Percentiles rank a stretch among this genome's conserved stretches.
phyloP scores from a whole-genome alignment of 2,888 invertebrate species.

The Chloroclysta siterata region DNA sequence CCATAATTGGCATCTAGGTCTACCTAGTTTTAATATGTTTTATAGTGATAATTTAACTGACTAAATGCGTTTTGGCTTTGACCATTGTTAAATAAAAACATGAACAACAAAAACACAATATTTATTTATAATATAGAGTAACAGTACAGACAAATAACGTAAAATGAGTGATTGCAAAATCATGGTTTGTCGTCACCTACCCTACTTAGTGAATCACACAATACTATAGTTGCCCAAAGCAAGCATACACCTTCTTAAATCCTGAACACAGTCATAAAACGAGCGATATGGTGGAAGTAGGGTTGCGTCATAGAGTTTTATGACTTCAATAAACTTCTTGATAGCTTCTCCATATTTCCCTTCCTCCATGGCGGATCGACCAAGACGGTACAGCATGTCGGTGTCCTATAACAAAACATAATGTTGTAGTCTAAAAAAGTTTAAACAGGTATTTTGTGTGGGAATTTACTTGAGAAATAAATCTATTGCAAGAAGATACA shows the following conservation, averaged over 20 bases:
- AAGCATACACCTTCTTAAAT: conserved; percentile 88
- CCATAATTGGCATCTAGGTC: no score
- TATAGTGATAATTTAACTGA: no score
- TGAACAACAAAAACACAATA: no score
- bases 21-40: no score
- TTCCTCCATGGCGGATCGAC: conserved; percentile 85
- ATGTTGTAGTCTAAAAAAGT: background rate
- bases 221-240: conserved; percentile 86
- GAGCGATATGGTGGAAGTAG: conserved; percentile 90
- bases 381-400: conserved; percentile 87
- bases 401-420: conserved; percentile 84
- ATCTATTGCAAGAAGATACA: no score
- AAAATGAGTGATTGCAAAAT: background rate
- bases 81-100: no score
- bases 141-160: background rate
- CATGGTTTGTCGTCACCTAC: background rate
- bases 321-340: conserved; percentile 86
- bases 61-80: no score
- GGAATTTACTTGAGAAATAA: no score
- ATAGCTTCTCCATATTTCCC: conserved; percentile 87
- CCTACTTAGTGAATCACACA: conserved; percentile 26
- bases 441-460: no score
- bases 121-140: background rate
- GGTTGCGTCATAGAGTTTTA: conserved; percentile 88
- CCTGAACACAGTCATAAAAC: conserved; percentile 90